Evolutionary conservation across 2,113 vertebrate genomes (phyloP), one percentile per base, ranked within the genome.

Genomic region (Stigmatopora nigra): DNA sequence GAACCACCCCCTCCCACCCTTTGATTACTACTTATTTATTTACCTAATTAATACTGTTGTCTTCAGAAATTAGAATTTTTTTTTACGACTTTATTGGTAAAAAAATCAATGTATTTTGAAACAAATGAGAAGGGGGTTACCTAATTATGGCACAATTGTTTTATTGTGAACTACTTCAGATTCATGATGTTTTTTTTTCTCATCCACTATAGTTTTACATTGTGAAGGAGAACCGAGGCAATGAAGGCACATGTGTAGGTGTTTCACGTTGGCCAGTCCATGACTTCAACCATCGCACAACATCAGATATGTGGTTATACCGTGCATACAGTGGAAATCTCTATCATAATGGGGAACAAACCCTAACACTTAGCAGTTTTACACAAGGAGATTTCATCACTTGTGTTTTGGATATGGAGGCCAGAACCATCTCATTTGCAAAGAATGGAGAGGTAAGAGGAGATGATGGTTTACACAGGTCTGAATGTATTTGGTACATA

Each of bases 241-340:
- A 92, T 0, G 91, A 92, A 70, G 91, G 91, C 0, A 92, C 91
- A 0, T 92, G 91, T 14, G 89, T 92, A 0, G 91, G 91, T 0
- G 89, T 91, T 0, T 92, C 91, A 0, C 88, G 91, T 2, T 92
- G 91, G 91, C 91, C 91, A 1, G 87, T 92, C 19, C 87, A 90
- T 1, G 91, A 92, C 82, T 92, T 89, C 65, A 92, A 92, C 87
- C 91, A 92, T 78, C 90, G 91, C 68, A 92, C 90, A 70, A 92
- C 91, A 5, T 90, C 90, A 0, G 90, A 92, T 41, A 92, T 92
- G 91, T 92, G 91, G 91, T 81, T 92, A 66, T 92, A 92, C 78
- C 88, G 91, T 0, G 91, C 91, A 0, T 92, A 92, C 85, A 92
- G 91, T 16, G 91, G 91, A 0, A 92, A 91, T 78, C 86, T 92